A percentile compares a stretch with the other conserved stretches of the same genome.
Conservation (phyloP, 2,113 vertebrate species). For the Hirundichthys speculiger region DNA sequence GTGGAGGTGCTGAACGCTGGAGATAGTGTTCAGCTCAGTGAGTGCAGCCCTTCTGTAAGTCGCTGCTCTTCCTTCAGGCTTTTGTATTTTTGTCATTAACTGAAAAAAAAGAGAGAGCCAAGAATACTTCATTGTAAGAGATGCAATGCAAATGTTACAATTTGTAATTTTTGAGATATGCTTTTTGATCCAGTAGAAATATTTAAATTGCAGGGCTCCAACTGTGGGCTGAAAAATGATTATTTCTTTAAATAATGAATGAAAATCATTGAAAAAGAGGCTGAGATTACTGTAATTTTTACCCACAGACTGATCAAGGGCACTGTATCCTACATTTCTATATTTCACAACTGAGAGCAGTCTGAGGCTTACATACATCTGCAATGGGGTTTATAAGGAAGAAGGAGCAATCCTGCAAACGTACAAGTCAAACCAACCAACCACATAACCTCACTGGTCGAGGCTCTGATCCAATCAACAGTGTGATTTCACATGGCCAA, state of each 20-base stretch:
- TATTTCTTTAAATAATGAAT: neutral
- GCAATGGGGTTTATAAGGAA: no score
- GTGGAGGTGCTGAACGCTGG: slow-evolving; percentile 44
- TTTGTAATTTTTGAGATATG: neutral
- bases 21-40: slow-evolving; percentile 48
- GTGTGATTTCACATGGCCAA: neutral
- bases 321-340: neutral
- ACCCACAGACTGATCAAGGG: neutral
- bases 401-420: neutral
- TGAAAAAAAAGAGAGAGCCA: no score
- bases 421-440: neutral
- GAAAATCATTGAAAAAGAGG: neutral
- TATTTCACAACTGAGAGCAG: neutral
- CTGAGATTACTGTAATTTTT: neutral
- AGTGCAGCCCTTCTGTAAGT: slow-evolving; percentile 30
- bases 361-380: neutral
- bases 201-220: neutral
- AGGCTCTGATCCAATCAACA: slow-evolving; percentile 3
- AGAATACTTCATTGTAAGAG: neutral
- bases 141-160: neutral
- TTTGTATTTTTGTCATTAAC: slow-evolving; percentile 19
- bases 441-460: neutral
- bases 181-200: neutral
- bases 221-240: neutral
- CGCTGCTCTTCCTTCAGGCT: slow-evolving; percentile 12